Percentiles rank a stretch among this genome's conserved stretches.
Conservation (phyloP, 2,113 vertebrate genomes). For the Dendropsophus ebraccatus region DNA sequence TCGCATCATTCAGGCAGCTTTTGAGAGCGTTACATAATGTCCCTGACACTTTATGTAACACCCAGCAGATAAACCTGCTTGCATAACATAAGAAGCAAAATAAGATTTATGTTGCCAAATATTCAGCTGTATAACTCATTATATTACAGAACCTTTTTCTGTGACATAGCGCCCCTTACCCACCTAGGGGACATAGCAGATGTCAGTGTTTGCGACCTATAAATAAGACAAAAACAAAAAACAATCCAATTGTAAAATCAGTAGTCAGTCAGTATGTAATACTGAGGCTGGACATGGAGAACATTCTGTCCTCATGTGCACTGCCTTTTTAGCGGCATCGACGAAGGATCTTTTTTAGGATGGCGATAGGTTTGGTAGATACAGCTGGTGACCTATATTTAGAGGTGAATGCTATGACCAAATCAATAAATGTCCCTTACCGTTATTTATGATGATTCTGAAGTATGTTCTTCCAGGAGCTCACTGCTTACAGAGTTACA, state of each 20-base stretch:
- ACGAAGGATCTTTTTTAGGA: not conserved
- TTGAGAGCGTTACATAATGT: conserved; percentile 29
- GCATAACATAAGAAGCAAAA: not conserved
- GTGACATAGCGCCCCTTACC: not conserved
- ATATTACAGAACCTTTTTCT: not conserved
- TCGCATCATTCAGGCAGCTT: not conserved
- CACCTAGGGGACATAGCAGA: not conserved
- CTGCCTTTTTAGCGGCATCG: too few relatives aligned
- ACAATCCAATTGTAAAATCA: too few relatives aligned
- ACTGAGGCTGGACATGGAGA: too few relatives aligned
- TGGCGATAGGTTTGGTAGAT: not conserved
- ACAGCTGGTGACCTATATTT: not conserved
- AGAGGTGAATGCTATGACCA: not conserved
- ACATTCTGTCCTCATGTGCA: too few relatives aligned
- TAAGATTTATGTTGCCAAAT: not conserved
- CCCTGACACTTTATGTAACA: conserved; percentile 34
- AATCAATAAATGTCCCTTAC: too few relatives aligned
- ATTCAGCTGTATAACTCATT: not conserved
- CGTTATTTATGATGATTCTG: too few relatives aligned
- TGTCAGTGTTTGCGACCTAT: too few relatives aligned
- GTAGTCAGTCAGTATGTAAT: too few relatives aligned
- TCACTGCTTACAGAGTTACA: not conserved
- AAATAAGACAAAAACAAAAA: too few relatives aligned
- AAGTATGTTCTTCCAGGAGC: too few relatives aligned
- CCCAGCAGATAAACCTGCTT: conserved; percentile 10